These are phyloP conservation scores for Seladonia tumulorum DNA, from an alignment of 2,888 invertebrate species.

Conservation along the genomic window DNA sequence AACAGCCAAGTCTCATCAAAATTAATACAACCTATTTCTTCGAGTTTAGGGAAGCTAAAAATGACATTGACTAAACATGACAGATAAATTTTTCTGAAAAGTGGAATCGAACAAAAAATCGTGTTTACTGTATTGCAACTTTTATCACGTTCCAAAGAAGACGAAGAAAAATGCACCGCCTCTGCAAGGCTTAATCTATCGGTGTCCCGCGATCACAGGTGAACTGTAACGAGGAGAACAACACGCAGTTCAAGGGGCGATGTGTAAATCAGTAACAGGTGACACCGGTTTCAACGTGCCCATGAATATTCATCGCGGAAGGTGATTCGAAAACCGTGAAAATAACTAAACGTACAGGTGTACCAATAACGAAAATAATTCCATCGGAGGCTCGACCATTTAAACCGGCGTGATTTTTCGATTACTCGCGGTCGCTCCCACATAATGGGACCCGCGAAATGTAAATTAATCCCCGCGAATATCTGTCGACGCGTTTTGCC, in stretches of 20 bases:
- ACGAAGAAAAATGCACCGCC: background rate
- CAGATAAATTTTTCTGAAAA: no score
- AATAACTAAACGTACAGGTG: background rate
- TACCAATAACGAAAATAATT: conserved; percentile 35
- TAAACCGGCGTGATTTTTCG: conserved; percentile 21
- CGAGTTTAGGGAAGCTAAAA: no score
- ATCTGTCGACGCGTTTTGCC: background rate
- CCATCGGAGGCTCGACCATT: background rate
- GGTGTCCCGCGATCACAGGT: background rate
- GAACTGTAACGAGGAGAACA: background rate
- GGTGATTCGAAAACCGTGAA: conserved; percentile 12
- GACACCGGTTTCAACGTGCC: background rate
- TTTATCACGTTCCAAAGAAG: background rate
- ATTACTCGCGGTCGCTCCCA: conserved; percentile 35
- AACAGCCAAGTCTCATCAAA: no score
- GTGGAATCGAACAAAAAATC: no score
- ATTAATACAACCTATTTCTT: no score
- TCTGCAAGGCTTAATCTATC: background rate
- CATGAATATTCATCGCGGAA: conserved; percentile 24
- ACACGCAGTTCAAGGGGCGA: background rate
- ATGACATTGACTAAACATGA: no score
- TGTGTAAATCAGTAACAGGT: conserved; percentile 10
- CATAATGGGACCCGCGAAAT: conserved; percentile 41
- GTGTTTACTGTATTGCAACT: no score
- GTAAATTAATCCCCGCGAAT: conserved; percentile 37